A percentile compares a stretch with the other conserved stretches of the same genome.
Conservation (phyloP, 2,888 invertebrate genomes). For the Drosophila peninsularis region DNA sequence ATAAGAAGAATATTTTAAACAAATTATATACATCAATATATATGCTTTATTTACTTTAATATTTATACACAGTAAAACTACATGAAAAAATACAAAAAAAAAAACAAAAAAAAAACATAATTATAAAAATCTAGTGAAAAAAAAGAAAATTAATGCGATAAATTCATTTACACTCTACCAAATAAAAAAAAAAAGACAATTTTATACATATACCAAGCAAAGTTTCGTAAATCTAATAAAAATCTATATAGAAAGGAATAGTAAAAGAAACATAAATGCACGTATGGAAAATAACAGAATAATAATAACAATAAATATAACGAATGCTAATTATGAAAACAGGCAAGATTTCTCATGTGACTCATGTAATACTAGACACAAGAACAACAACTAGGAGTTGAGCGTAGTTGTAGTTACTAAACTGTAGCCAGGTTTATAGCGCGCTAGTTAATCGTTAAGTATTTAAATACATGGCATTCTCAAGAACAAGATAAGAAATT, state of each 20-base stretch:
- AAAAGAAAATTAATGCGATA: conserved; percentile 52
- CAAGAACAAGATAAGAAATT: conserved; percentile 15
- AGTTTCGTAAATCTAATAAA: conserved; percentile 50
- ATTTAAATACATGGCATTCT: conserved; percentile 38
- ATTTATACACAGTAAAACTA: conserved; percentile 63
- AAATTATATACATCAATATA: conserved; percentile 71
- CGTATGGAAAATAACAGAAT: conserved; percentile 17
- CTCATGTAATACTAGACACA: conserved; percentile 43
- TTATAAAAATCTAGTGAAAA: conserved; percentile 58
- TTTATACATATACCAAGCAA: conserved; percentile 66
- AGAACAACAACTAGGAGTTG: conserved; percentile 60
- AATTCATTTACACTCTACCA: conserved; percentile 74
- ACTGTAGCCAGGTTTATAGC: conserved; percentile 53
- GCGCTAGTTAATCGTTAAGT: conserved; percentile 42
- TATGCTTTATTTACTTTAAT: conserved; percentile 81
- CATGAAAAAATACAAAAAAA: conserved; percentile 17
- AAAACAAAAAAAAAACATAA: conserved; percentile 48
- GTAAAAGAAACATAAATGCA: conserved; percentile 54
- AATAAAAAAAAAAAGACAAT: conserved; percentile 38
- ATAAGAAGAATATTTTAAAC: conserved; percentile 51
- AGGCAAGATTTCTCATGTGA: conserved; percentile 74
- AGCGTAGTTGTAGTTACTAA: conserved; percentile 61
- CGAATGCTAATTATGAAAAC: conserved; percentile 18
- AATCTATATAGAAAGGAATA: conserved; percentile 36
- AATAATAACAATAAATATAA: conserved; percentile 7